A percentile compares a stretch with the other conserved stretches of the same genome.
These are phyloP conservation scores for Ischnura elegans DNA, from an alignment of 2,888 invertebrate genomes.

Conservation along the genomic window DNA sequence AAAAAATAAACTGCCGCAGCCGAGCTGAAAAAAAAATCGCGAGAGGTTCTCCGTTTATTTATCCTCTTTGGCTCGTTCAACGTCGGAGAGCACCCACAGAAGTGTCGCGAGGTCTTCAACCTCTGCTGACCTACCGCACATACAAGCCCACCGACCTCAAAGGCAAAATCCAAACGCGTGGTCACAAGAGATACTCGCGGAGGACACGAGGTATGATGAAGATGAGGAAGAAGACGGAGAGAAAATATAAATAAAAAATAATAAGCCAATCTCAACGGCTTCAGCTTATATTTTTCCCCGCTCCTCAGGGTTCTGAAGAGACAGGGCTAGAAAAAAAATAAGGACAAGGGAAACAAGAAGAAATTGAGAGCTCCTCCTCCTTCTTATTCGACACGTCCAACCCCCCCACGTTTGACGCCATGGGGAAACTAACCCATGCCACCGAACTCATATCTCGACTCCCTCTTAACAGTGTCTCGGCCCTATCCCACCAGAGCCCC, in stretches of 20 bases:
- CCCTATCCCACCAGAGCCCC: not conserved
- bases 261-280: not conserved
- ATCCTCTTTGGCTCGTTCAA: not conserved
- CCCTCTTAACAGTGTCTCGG: not conserved
- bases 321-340: too few species aligned
- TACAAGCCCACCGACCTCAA: not conserved
- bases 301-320: not conserved
- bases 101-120: conserved; percentile 39
- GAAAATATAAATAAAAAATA: not conserved
- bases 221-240: not conserved
- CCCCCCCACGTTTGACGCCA: not conserved
- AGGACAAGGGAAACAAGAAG: not conserved
- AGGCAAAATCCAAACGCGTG: not conserved
- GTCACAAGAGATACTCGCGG: conserved; percentile 6
- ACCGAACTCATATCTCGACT: not conserved
- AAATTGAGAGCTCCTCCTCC: not conserved
- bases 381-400: not conserved
- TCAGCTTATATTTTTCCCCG: not conserved
- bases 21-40: not conserved
- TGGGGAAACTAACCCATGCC: not conserved
- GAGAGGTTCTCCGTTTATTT: not conserved
- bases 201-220: not conserved
- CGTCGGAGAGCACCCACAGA: not conserved
- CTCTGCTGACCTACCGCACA: conserved; percentile 61
- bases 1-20: not conserved